Percentiles rank a stretch among this genome's conserved stretches.
Conservation (phyloP, 1,140 invertebrate species). For the Melipona quadrifasciata region DNA sequence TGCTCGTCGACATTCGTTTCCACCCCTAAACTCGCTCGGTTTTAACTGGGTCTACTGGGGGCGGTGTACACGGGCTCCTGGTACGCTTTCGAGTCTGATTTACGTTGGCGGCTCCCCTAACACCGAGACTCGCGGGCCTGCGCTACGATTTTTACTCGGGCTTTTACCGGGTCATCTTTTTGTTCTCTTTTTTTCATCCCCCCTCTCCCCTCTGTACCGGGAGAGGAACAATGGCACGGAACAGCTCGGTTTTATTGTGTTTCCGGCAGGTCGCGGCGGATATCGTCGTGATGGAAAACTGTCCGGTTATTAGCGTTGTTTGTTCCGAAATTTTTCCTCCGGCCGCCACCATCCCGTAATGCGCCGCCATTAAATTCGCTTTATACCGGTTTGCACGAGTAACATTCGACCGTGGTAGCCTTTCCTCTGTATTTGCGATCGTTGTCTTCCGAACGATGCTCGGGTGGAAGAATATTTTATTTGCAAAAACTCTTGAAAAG, state of each 20-base stretch:
- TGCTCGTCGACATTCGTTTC: slow-evolving; percentile 34
- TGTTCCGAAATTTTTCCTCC: slow-evolving; percentile 1
- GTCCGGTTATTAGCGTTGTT: slow-evolving; percentile 16
- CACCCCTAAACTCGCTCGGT: not conserved
- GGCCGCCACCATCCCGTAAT: not conserved
- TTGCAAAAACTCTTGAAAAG: no score
- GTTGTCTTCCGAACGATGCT: not conserved
- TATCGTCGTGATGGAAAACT: slow-evolving; percentile 12
- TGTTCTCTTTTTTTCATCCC: not conserved
- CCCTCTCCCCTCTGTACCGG: not conserved
- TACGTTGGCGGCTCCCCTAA: slow-evolving; percentile 4
- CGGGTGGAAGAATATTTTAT: no score
- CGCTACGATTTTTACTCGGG: not conserved
- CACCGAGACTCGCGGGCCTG: not conserved
- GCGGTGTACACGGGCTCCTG: not conserved
- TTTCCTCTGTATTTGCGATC: not conserved
- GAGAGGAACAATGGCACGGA: slow-evolving; percentile 2
- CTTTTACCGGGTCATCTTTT: slow-evolving; percentile 2
- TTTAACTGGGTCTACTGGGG: not conserved
- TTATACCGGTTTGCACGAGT: not conserved
- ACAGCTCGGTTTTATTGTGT: slow-evolving; percentile 16
- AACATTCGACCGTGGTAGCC: not conserved
- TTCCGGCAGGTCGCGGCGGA: not conserved
- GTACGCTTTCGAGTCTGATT: not conserved
- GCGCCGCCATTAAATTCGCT: not conserved